Evolutionary conservation across 1,140 invertebrate genomes (phyloP).

Genomic region (Potamilus streckersoni): DNA sequence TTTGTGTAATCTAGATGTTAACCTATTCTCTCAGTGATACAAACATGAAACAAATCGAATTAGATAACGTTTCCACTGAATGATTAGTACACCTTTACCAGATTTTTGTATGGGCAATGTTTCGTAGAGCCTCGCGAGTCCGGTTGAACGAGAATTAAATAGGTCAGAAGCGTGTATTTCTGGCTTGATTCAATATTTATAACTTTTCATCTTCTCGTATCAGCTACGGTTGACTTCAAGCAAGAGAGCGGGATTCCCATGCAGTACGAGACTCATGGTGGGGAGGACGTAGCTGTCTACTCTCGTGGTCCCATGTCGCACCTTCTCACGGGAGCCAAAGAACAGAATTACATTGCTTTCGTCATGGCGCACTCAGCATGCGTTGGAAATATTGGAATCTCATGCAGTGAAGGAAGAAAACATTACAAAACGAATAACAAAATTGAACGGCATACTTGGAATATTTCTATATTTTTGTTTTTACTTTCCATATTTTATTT

Average conservation of each 20-base stretch:
- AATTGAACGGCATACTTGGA: too few species aligned
- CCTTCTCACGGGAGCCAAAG: too few species aligned
- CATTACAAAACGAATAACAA: too few species aligned
- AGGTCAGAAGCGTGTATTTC: background rate
- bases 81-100: background rate
- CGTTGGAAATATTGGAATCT: slow-evolving; percentile 48
- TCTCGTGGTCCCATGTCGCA: slow-evolving; percentile 84
- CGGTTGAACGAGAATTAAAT: background rate
- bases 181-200: background rate
- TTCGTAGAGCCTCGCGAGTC: too few species aligned
- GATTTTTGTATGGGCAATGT: too few species aligned
- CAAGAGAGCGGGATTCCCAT: slow-evolving; percentile 74
- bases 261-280: slow-evolving; percentile 72
- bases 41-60: background rate
- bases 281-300: slow-evolving; percentile 67
- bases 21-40: too few species aligned
- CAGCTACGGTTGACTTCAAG: slow-evolving; percentile 38
- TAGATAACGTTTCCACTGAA: background rate
- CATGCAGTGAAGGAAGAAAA: slow-evolving; percentile 10
- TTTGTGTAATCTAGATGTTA: too few species aligned
- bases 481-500: too few species aligned
- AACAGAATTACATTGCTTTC: too few species aligned
- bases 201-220: slow-evolving; percentile 15
- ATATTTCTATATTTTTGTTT: too few species aligned
- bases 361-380: too few species aligned